A percentile compares a stretch with the other conserved stretches of the same genome.
phyloP scores from a whole-genome alignment of 2,888 invertebrate species.

The Pollenia griseotomentosa region DNA sequence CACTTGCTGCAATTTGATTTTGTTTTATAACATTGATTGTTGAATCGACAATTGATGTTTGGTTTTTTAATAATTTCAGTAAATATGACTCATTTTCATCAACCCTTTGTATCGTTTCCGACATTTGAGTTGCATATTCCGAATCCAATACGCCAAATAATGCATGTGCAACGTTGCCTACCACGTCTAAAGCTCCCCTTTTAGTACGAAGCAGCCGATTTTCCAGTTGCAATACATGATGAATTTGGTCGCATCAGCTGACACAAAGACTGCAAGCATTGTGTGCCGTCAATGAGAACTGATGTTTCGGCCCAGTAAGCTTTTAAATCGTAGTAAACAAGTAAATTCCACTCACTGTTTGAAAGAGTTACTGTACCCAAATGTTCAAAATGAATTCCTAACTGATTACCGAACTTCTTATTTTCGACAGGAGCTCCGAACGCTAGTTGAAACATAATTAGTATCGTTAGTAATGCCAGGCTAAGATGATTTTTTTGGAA shows the following conservation, averaged over 20 bases:
- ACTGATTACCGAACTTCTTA: not conserved
- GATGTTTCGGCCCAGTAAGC: conserved; percentile 1
- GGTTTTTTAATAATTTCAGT: not conserved
- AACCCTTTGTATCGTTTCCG: not conserved
- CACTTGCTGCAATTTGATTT: not conserved
- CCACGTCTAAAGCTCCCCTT: not conserved
- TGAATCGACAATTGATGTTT: not conserved
- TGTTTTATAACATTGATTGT: not conserved
- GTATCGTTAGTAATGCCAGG: not conserved
- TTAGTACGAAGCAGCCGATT: not conserved
- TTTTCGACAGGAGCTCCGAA: not conserved
- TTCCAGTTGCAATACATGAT: conserved; percentile 6
- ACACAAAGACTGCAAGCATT: not conserved
- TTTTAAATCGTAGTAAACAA: not conserved
- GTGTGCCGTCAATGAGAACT: not conserved
- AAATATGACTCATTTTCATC: not conserved
- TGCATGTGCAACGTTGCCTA: not conserved
- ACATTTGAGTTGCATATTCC: not conserved
- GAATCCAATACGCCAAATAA: conserved; percentile 5
- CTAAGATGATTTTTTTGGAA: not conserved
- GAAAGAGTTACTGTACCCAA: not conserved
- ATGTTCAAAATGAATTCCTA: conserved; percentile 10
- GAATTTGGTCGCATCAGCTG: not conserved
- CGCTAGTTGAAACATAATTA: not conserved
- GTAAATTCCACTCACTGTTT: conserved; percentile 3